Evolutionary conservation across 2,113 vertebrate species (phyloP), one percentile per base, ranked within the genome.

Genomic region (Megaceryle torquata): DNA sequence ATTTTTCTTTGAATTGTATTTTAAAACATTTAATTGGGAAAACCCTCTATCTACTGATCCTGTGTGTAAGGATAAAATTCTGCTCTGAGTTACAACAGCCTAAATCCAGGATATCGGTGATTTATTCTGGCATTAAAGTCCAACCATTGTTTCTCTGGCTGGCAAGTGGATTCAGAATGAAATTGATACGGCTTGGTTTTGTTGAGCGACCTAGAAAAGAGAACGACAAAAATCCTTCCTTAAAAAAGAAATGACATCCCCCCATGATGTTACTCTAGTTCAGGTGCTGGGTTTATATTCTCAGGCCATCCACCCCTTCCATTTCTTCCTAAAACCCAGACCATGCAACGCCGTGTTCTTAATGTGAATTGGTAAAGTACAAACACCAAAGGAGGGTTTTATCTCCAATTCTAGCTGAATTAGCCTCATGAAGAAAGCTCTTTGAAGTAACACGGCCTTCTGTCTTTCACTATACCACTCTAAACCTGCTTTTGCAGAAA

Each of bases 361-460:
- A 37, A 25, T 1, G 8, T 8, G 11, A 57, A 64, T 35, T 2
- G 1, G 13, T 65, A 1, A 37, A 46, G 21, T 7, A 48, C 25
- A 41, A 68, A 61, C 26, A 57, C 8, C 3, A 2, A 67, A 39
- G 2, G 13, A 93, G 44, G 10, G 28, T 33, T 87, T 56, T 56
- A 72, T n/a, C 53, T 88, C 56, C 59, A 48, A 39, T 43, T 24
- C 54, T 46, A 11, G 33, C n/a, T 65, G 50, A 89, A 63, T 37
- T 46, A 70, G 20, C 10, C 41, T 60, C 50, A 16, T 1, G 8
- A 46, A 67, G 65, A 28, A n/a, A 61, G 31, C 85, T 46, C 78
- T 71, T 18, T 44, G 75, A 86, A 83, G 80, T 25, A 76, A 43
- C n/a, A 21, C 71, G 35, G 67, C 81, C 68, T 94, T 91, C 94